Evolutionary conservation across 1,140 invertebrate genomes (phyloP).

Genomic region (Chironomus striatipennis): DNA sequence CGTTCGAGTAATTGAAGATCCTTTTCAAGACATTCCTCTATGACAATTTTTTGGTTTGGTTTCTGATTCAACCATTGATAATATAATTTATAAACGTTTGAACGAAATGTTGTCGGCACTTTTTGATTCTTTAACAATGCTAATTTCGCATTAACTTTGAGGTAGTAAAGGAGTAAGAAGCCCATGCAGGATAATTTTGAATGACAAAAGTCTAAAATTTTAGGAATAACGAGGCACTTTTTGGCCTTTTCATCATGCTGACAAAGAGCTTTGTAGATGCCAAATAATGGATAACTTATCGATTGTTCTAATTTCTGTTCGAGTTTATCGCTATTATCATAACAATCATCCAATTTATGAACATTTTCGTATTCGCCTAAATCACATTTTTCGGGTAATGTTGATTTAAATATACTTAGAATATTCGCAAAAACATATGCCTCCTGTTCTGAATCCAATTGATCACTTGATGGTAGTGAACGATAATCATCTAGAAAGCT

Average conservation of each 20-base stretch:
- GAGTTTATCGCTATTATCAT: constrained; percentile 44
- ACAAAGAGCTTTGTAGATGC: constrained; percentile 62
- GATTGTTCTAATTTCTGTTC: constrained; percentile 55
- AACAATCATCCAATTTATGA: constrained; percentile 32
- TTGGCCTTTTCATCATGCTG: constrained; percentile 69
- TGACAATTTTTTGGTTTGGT: constrained; percentile 60
- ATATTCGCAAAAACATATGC: constrained; percentile 38
- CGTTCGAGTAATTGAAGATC: constrained; percentile 83
- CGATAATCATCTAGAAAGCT: constrained; percentile 38
- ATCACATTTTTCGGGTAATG: constrained; percentile 40
- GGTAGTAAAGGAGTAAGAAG: constrained; percentile 78
- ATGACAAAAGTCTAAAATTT: constrained; percentile 61
- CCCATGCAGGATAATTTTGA: constrained; percentile 59
- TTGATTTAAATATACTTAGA: constrained; percentile 35
- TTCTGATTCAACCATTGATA: constrained; percentile 50
- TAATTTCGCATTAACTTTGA: constrained; percentile 63
- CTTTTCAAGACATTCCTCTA: constrained; percentile 62
- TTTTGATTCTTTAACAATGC: constrained; percentile 38
- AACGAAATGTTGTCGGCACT: constrained; percentile 66
- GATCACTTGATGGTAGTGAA: constrained; percentile 31
- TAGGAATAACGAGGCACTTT: constrained; percentile 55
- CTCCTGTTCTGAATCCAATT: constrained; percentile 36
- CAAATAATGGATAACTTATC: constrained; percentile 71
- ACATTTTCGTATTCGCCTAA: not conserved
- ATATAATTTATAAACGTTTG: constrained; percentile 75